Conservation (phyloP, 2,888 invertebrate species). For the Synergus gifuensis region DNA sequence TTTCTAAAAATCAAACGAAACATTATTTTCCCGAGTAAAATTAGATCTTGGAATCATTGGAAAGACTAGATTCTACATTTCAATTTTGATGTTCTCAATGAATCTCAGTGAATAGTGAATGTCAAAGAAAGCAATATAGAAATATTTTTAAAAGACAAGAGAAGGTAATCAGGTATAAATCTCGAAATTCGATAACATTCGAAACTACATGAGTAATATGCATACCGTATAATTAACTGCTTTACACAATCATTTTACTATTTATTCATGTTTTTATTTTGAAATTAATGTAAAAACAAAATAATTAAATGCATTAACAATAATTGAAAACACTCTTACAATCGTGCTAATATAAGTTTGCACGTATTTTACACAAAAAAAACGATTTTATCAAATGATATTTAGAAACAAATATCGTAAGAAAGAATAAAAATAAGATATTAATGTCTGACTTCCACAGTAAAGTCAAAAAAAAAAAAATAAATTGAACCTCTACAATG, state of each 20-base stretch:
- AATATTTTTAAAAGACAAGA: background rate
- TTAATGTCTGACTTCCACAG: slow-evolving; percentile 61
- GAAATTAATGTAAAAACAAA: background rate
- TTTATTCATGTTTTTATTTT: background rate
- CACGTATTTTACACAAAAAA: background rate
- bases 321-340: background rate
- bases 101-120: no score
- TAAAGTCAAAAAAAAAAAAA: slow-evolving; percentile 53
- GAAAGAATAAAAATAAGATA: slow-evolving; percentile 15
- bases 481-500: slow-evolving; percentile 44
- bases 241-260: background rate
- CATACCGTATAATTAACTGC: background rate
- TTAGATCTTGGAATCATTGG: background rate
- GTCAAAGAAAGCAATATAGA: no score
- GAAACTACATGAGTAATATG: no score
- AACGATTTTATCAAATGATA: background rate
- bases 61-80: background rate
- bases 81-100: background rate
- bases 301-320: background rate
- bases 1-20: slow-evolving; percentile 46
- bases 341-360: background rate
- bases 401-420: background rate
- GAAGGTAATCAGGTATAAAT: background rate
- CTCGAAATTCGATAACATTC: no score
- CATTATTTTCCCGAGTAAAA: slow-evolving; percentile 42